Percentiles rank a stretch among this genome's conserved stretches.
These are phyloP conservation scores for Protonemura montana DNA, from an alignment of 2,888 invertebrate genomes.

Conservation along the genomic window DNA sequence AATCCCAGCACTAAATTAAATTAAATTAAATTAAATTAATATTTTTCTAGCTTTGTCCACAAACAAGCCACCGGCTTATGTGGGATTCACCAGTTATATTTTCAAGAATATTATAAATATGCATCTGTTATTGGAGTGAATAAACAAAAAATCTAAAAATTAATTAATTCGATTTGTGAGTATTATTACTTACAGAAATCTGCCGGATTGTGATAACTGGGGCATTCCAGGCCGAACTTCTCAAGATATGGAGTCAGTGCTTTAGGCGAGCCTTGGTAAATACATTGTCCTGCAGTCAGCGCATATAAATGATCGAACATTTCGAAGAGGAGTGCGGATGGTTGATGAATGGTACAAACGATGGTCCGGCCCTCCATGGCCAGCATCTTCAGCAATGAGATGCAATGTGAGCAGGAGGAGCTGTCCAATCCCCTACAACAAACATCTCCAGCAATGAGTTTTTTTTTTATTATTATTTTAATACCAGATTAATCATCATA, in stretches of 20 bases:
- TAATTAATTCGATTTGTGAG: no score
- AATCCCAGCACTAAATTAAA: no score
- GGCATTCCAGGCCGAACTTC: conserved; percentile 81
- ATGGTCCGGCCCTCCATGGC: conserved; percentile 86
- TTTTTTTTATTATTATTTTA: no score
- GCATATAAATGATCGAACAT: conserved; percentile 91
- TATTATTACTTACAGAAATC: conserved; percentile 82
- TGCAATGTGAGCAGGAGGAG: conserved; percentile 82
- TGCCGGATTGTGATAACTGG: conserved; percentile 94
- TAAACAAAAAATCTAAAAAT: no score
- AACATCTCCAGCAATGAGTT: no score
- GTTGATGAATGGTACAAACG: conserved; percentile 91
- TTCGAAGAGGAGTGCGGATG: conserved; percentile 83
- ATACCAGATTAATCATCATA: no score
- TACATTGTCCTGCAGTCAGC: conserved; percentile 79
- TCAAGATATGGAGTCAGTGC: conserved; percentile 80
- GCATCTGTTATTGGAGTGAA: no score
- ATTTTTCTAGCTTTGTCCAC: no score
- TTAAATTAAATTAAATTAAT: no score
- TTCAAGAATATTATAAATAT: no score
- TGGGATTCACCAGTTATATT: no score
- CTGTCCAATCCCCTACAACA: conserved; percentile 78
- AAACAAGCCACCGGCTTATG: no score
- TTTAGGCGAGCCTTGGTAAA: conserved; percentile 81
- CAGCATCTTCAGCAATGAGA: conserved; percentile 79